Evolutionary conservation across 2,797 vertebrate genomes (phyloP).

Genomic region (Alosa sapidissima): DNA sequence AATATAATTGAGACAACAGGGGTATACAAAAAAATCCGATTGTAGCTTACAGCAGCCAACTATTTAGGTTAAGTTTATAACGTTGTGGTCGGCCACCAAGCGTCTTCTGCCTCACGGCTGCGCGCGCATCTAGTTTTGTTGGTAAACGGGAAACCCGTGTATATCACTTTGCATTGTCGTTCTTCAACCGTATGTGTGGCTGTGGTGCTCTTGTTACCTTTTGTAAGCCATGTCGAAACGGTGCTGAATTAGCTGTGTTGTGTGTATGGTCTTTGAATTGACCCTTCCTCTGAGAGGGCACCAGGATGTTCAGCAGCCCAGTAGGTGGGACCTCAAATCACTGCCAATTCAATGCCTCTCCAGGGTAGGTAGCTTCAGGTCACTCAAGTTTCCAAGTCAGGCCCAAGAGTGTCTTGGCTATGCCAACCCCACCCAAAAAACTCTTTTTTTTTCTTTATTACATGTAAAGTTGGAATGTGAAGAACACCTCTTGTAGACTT

Average conservation of each 20-base stretch:
- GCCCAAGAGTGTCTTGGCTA: not conserved
- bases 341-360: not conserved
- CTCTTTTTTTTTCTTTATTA: too few relatives aligned
- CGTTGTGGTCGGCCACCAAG: too few relatives aligned
- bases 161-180: not conserved
- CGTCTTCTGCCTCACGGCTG: too few relatives aligned
- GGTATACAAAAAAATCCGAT: too few relatives aligned
- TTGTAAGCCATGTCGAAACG: not conserved
- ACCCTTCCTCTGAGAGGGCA: not conserved
- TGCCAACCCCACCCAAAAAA: too few relatives aligned
- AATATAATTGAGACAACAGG: too few relatives aligned
- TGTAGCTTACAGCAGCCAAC: too few relatives aligned
- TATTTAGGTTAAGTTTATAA: too few relatives aligned
- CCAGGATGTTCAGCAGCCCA: not conserved
- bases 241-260: not conserved
- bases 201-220: not conserved
- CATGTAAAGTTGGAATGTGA: too few relatives aligned
- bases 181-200: not conserved
- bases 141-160: too few relatives aligned
- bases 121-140: too few relatives aligned
- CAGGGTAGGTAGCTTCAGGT: not conserved
- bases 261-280: not conserved
- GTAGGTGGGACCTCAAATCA: not conserved
- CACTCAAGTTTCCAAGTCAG: not conserved
- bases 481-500: too few relatives aligned